Base-by-base conservation (phyloP, 2,113 vertebrate genomes). In the Dendropsophus ebraccatus region DNA sequence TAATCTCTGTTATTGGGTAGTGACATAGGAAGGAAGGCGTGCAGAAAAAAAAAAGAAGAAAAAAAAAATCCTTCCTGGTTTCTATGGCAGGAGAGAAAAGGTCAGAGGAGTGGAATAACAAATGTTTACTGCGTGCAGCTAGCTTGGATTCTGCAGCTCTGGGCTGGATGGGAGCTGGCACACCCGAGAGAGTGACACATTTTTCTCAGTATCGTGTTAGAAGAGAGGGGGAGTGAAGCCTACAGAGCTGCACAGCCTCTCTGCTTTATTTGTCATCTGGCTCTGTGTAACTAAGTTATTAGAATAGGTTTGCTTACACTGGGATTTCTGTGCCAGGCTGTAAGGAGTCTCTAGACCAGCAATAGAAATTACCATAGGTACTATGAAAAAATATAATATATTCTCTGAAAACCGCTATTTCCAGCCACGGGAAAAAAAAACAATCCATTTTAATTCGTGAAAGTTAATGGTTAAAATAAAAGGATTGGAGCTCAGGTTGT, bases 81-180 rank as follows among this genome's bases (percentile, higher is more conserved):
- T 87, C 77, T 81, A 87, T 74, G 69, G 85, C 41, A 87, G 41
- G 13, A 47, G 49, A 74, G 32, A 81, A 62, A 87, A 87, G 85
- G 85, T 87, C 77, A 87, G 77, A 87, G 45, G 37, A 1, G 47
- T 81, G 77, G 52, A 54, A 60, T 58, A 35, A 72, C 35, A 73
- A 86, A 81, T 86, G 77, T 72, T 80, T 80, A 72, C 62, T 79
- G 60, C 50, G 7, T 85, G 47, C 17, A 76, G 56, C 82, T 11
- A 30, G 82, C 54, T 41, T 25, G 23, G 50, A 35, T 54, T 25
- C 28, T 56, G 30, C 52, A 19, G 81, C 70, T 60, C 37, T 4
- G 30, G 35, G 30, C 52, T 74, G 72, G 62, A 30, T 76, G 76
- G 23, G 60, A 65, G 72, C 72, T 85, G 72, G 54, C 72, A 77